Base-by-base conservation (phyloP, 1,140 invertebrate genomes). In the Drosophila virilis region DNA sequence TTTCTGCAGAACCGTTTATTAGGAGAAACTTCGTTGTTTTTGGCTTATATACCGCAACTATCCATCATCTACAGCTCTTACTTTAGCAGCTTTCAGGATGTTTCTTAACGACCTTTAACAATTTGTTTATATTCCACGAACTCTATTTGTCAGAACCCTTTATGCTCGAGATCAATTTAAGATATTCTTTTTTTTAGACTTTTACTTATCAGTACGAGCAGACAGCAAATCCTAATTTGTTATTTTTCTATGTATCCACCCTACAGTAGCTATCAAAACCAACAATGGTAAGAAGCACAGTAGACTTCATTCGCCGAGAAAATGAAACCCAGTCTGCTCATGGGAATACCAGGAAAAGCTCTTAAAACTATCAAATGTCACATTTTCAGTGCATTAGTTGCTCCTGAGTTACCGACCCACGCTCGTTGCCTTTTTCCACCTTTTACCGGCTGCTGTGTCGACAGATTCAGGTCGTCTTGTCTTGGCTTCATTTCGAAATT, bases 361-460 rank as follows among this genome's bases (percentile, higher is more conserved):
- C 48, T 50, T 12, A 50, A n/a, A 50, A 32, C 22, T 50, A 28
- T 50, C 48, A 50, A 12, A 50, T 32, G 22, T 50, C 48, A 48
- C 17, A 48, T 48, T 12, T 10, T 28, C 17, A 48, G 7, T 6
- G 17, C 17, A 46, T 1, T 28, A 10, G 45, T 10, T 46, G 15
- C 22, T 28, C 22, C 22, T 22, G 22, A 2, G 2, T 17, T 17
- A 17, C 17, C 1, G 17, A 17, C 17, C 4, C 6, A 42, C 40
- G 12, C 40, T 6, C 40, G 22, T 28, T 28, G 22, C 22, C 22
- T 4, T 28, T 28, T 28, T 28, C 4, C 22, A 5, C 22, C 3
- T 28, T 28, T 5, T 28, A 28, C 22, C 3, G 5, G 22, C 22
- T 28, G 4, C 22, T 28, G 22, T 5, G 22, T 4, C 22, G 22